These are phyloP conservation scores for Aphidius gifuensis DNA, from an alignment of 1,140 invertebrate species.

Conservation along the genomic window DNA sequence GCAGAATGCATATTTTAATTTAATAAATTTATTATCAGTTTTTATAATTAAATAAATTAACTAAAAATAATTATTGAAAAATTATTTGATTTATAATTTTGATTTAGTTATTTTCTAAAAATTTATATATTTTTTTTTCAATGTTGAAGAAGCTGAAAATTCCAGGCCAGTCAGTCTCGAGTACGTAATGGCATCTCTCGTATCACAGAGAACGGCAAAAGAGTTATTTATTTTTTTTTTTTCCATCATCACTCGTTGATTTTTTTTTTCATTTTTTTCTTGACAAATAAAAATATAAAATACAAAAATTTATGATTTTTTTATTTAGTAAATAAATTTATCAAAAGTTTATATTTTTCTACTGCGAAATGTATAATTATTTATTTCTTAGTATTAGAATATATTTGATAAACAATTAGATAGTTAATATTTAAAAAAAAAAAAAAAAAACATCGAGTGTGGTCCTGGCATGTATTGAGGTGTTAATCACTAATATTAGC, in stretches of 20 bases:
- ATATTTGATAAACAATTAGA: background rate
- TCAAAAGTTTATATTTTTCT: too few species aligned
- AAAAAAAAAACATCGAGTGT: slow-evolving; percentile 41
- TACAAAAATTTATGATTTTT: too few species aligned
- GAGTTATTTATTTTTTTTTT: slow-evolving; percentile 31
- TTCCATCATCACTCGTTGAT: too few species aligned
- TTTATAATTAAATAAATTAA: too few species aligned
- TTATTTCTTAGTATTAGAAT: too few species aligned
- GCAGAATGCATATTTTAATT: background rate
- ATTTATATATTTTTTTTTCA: background rate
- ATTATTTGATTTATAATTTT: too few species aligned
- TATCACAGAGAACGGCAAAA: slow-evolving; percentile 29
- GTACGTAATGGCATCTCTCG: slow-evolving; percentile 46
- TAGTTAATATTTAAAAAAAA: background rate
- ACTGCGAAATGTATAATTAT: too few species aligned
- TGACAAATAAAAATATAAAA: too few species aligned
- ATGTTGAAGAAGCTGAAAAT: slow-evolving; percentile 41
- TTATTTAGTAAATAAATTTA: too few species aligned
- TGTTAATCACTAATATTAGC: slow-evolving; percentile 49
- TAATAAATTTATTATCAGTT: too few species aligned
- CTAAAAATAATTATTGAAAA: background rate
- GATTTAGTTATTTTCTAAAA: background rate
- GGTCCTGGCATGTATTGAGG: slow-evolving; percentile 39
- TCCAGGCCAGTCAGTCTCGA: slow-evolving; percentile 49
- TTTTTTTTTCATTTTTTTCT: too few species aligned